Base-by-base conservation (phyloP, 2,113 vertebrate genomes). In the Electrona antarctica region DNA sequence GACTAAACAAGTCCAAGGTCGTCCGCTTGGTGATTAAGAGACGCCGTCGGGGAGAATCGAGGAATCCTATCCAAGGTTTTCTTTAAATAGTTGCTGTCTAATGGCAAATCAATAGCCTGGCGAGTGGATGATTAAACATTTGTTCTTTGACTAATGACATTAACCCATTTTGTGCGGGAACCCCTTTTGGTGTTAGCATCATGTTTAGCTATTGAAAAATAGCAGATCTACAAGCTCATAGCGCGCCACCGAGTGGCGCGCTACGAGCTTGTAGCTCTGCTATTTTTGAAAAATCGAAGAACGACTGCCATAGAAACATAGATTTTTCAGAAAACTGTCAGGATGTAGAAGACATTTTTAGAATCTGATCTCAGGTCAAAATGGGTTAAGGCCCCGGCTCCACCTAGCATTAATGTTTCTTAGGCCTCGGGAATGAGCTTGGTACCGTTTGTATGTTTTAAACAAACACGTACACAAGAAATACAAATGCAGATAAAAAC, bases 41-140 rank as follows among this genome's bases (percentile, higher is more conserved):
- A 79, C 57, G 14, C 75, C 55, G 15, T 77, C 28, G 29, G 71
- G 71, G 70, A 21, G 33, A 55, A 54, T 66, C 72, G 64, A 9
- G 7, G 62, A 59, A 77, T 88, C 67, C 70, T 64, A 66, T 73
- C 79, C 80, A 73, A 87, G 75, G 75, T 83, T 88, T 88, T 84
- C 76, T 87, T 89, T 77, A 89, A 91, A 91, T 80, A 85, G 90
- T 88, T 81, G 78, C 81, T 60, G 47, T 69, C 83, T 91, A 91
- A 92, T 92, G 83, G 84, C 74, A 83, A 91, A 92, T 92, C 91
- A 70, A 91, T 92, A 83, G 73, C 45, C 0, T 52, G 41, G 84
- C 48, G 10, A 76, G 76, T 59, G 82, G 77, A 89, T 90, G 91
- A 93, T 92, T 92, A 90, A 92, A 88, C 87, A 88, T 91, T 87